Percentiles rank a stretch among this genome's conserved stretches.
Conservation (phyloP, 2,888 invertebrate species). For the Scaptomyza tumidula region DNA sequence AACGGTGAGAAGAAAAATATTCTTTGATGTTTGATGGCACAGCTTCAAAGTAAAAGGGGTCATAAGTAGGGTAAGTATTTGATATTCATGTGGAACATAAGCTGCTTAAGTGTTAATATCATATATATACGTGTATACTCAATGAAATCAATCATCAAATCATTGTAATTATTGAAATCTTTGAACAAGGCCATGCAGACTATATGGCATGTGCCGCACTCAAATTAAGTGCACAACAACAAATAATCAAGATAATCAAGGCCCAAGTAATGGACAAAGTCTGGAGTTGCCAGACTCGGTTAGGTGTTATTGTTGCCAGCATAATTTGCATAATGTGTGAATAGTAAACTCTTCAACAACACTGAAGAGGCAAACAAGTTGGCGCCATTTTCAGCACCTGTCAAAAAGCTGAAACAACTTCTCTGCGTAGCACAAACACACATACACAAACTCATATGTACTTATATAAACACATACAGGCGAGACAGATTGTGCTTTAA, state of each 20-base stretch:
- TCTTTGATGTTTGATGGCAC: slow-evolving; percentile 26
- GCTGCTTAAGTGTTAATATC: slow-evolving; percentile 24
- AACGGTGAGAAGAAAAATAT: slow-evolving; percentile 3
- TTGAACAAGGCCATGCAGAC: no score
- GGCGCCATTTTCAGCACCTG: slow-evolving; percentile 73
- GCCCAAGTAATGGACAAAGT: slow-evolving; percentile 10
- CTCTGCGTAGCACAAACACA: slow-evolving; percentile 10
- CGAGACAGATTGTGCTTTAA: slow-evolving; percentile 24
- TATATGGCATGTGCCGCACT: background rate
- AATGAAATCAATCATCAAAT: background rate
- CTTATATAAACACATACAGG: slow-evolving; percentile 4
- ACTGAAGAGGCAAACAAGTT: slow-evolving; percentile 41
- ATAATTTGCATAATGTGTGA: slow-evolving; percentile 51
- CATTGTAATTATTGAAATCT: background rate
- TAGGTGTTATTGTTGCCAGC: slow-evolving; percentile 13
- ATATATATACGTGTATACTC: no score
- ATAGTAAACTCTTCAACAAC: slow-evolving; percentile 26
- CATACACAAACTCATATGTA: background rate
- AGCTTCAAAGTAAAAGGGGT: slow-evolving; percentile 14
- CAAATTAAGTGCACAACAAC: background rate
- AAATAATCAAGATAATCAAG: slow-evolving; percentile 9
- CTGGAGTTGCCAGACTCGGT: slow-evolving; percentile 4
- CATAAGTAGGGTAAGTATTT: background rate
- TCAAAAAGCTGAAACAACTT: slow-evolving; percentile 54
- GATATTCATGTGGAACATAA: slow-evolving; percentile 17